Evolutionary conservation across 1,140 invertebrate species (phyloP), one percentile per base, ranked within the genome.

Genomic region (Scaptomyza pallida): DNA sequence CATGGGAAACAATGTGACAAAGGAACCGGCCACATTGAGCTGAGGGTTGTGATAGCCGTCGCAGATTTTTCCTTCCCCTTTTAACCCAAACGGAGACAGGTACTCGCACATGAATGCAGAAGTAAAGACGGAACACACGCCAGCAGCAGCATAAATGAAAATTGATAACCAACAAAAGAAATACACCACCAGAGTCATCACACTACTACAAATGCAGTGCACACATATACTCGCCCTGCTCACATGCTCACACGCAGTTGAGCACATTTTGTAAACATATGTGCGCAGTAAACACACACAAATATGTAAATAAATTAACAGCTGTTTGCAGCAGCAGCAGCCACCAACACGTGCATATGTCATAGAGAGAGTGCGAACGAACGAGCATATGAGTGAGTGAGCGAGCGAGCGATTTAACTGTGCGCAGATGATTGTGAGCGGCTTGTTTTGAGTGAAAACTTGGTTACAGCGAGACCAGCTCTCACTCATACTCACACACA

Each of bases 241-340:
- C 43, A 30, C 52, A 37, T 26, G 30, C 37, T 50, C 54, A 50
- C 13, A 44, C 23, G 37, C 40, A 26, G 21, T 82, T 74, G 69
- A 76, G 60, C 73, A 48, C 50, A 56, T 47, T 81, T 71, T 48
- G 56, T 68, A 59, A 88, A 75, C 82, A 82, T 88, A 81, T 82
- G 78, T 63, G 71, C 54, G 63, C 54, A 61, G 55, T 55, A 67
- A 68, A 55, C 63, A 60, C 48, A 67, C 40, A 64, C 45, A 78
- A 88, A 88, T 72, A 73, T 78, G 82, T 86, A 88, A 86, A 86
- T 86, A 86, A 88, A 67, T 88, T 86, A 86, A 86, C 82, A 86
- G 82, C 82, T 86, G 82, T 88, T 86, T 48, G 59, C 33, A 68
- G 21, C 19, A 43, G 33, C 63, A 78, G 72, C 73, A 85, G 82